Conservation (phyloP, 2,113 vertebrate species). For the Clupea harengus region DNA sequence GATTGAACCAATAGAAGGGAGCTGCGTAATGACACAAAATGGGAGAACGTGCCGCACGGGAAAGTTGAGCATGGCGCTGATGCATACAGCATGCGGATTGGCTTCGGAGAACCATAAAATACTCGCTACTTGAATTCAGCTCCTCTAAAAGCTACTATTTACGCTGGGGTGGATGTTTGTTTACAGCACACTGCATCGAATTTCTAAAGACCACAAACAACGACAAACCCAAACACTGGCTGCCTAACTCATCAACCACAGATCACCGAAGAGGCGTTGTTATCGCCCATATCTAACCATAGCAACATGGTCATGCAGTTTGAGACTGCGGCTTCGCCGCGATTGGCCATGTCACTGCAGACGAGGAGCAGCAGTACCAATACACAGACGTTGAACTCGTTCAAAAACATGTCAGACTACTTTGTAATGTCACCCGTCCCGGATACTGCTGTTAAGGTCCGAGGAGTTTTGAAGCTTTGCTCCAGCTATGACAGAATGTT, state of each 20-base stretch:
- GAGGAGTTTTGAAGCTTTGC: not conserved
- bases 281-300: not conserved
- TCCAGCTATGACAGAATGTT: not conserved
- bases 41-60: not conserved
- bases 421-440: not conserved
- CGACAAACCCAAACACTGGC: not conserved
- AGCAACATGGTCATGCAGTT: not conserved
- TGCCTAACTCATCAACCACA: not conserved
- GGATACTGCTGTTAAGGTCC: not conserved
- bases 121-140: not conserved
- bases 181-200: not conserved
- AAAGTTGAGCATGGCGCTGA: not conserved
- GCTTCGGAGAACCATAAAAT: not conserved
- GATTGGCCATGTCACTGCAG: not conserved
- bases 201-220: not conserved
- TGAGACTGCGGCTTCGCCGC: not conserved
- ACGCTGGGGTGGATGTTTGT: not conserved
- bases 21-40: not conserved
- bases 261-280: not conserved
- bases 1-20: constrained; percentile 19
- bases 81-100: not conserved
- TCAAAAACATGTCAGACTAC: not conserved
- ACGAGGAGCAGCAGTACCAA: not conserved
- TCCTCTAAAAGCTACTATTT: not conserved
- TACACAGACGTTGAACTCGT: not conserved